A percentile compares a stretch with the other conserved stretches of the same genome.
These are phyloP conservation scores for Tortricodes alternella DNA, from an alignment of 2,888 invertebrate species.

Conservation along the genomic window DNA sequence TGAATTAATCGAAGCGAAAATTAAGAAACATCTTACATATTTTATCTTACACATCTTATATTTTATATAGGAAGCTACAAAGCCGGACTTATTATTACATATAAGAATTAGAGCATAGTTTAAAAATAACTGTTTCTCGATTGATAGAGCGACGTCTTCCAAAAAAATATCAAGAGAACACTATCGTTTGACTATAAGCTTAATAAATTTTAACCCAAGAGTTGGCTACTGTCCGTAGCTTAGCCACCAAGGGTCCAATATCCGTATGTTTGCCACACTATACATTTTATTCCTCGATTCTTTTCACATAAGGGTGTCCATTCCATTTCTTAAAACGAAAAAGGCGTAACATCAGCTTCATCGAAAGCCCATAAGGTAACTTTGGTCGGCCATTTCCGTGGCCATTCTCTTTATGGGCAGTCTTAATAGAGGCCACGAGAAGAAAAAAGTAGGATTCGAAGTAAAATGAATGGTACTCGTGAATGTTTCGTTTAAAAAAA, in stretches of 20 bases:
- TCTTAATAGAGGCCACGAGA: constrained; percentile 57
- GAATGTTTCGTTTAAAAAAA: constrained; percentile 56
- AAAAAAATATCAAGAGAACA: no score
- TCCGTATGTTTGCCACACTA: constrained; percentile 12
- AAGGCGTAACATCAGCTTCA: constrained; percentile 46
- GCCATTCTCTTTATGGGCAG: constrained; percentile 63
- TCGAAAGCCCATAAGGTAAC: constrained; percentile 59
- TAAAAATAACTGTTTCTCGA: no score
- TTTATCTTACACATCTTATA: no score
- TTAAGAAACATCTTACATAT: not conserved
- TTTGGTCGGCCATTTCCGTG: constrained; percentile 52
- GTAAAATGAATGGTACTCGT: constrained; percentile 58
- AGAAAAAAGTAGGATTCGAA: constrained; percentile 55
- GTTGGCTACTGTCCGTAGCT: no score
- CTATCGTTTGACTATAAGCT: not conserved
- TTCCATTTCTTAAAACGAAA: constrained; percentile 41
- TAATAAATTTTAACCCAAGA: no score
- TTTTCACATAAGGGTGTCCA: constrained; percentile 40
- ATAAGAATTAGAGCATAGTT: no score
- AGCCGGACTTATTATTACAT: no score
- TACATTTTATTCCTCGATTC: constrained; percentile 17
- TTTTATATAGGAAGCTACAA: no score
- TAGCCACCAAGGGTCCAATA: constrained; percentile 13
- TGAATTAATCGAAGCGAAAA: not conserved
- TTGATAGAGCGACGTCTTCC: no score